Evolutionary conservation across 2,888 invertebrate genomes (phyloP).

Genomic region (Drosophila vallismaia): DNA sequence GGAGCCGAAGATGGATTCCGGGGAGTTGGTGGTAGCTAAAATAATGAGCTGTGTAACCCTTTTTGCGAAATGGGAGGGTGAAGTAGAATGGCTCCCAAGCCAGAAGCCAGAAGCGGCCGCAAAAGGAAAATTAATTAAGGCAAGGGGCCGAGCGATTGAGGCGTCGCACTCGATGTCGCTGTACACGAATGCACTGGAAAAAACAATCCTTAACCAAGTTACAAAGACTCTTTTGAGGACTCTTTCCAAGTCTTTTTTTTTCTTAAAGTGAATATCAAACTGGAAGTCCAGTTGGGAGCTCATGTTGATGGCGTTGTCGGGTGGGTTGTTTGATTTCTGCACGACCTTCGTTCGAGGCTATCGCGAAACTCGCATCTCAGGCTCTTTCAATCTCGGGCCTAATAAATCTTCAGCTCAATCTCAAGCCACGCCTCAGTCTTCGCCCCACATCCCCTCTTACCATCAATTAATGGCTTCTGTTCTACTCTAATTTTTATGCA

Average conservation of each 20-base stretch:
- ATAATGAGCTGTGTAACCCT: conserved; percentile 76
- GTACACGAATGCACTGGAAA: conserved; percentile 9
- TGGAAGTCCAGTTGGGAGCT: conserved; percentile 8
- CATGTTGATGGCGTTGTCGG: conserved; percentile 54
- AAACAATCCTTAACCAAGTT: neutral
- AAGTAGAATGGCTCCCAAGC: conserved; percentile 17
- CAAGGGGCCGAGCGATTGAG: conserved; percentile 56
- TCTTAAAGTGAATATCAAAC: neutral
- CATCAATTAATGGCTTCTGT: conserved; percentile 22
- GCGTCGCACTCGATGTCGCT: conserved; percentile 33
- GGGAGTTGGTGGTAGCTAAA: conserved; percentile 49
- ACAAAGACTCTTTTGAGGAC: too few species aligned
- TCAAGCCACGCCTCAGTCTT: conserved; percentile 53
- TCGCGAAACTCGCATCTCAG: conserved; percentile 17
- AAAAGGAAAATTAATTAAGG: conserved; percentile 73
- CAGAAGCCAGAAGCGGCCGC: conserved; percentile 42
- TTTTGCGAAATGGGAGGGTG: conserved; percentile 34
- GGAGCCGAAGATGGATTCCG: conserved; percentile 19
- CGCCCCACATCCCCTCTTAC: neutral
- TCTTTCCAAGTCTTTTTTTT: neutral
- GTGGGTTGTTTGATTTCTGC: conserved; percentile 63
- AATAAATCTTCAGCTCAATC: conserved; percentile 67
- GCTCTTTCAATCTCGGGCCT: conserved; percentile 46
- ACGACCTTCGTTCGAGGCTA: conserved; percentile 58
- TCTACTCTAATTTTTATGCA: conserved; percentile 74